Conservation (phyloP, 2,113 vertebrate genomes). For the Misgurnus mizolepis region DNA sequence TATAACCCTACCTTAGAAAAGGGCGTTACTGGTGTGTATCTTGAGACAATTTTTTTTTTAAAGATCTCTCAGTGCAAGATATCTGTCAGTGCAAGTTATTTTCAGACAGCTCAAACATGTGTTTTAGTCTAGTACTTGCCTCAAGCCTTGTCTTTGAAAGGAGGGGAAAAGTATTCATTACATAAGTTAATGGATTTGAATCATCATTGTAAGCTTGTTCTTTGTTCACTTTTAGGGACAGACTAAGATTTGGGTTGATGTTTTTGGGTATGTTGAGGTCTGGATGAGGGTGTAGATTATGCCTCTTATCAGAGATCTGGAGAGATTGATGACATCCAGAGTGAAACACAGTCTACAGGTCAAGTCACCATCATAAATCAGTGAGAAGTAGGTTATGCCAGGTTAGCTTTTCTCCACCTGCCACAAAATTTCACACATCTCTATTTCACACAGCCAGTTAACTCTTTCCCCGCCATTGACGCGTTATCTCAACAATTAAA, state of each 20-base stretch:
- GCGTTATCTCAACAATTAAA: no score
- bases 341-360: conserved; percentile 69
- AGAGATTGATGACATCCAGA: conserved; percentile 76
- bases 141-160: no score
- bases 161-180: no score
- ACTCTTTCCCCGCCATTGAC: no score
- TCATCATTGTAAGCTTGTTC: background rate
- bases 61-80: no score
- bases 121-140: no score
- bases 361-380: conserved; percentile 72
- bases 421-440: conserved; percentile 49
- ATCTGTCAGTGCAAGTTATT: no score
- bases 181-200: background rate
- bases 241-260: background rate
- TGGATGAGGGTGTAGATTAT: conserved; percentile 38
- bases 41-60: no score
- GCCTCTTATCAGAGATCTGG: conserved; percentile 27
- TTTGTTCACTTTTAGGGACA: background rate
- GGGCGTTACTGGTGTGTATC: no score
- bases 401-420: conserved; percentile 68
- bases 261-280: conserved; percentile 19
- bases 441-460: conserved; percentile 5
- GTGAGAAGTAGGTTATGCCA: conserved; percentile 71
- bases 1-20: no score
- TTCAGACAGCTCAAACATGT: no score